Base-by-base conservation (phyloP, 1,140 invertebrate species). In the Orussus abietinus region DNA sequence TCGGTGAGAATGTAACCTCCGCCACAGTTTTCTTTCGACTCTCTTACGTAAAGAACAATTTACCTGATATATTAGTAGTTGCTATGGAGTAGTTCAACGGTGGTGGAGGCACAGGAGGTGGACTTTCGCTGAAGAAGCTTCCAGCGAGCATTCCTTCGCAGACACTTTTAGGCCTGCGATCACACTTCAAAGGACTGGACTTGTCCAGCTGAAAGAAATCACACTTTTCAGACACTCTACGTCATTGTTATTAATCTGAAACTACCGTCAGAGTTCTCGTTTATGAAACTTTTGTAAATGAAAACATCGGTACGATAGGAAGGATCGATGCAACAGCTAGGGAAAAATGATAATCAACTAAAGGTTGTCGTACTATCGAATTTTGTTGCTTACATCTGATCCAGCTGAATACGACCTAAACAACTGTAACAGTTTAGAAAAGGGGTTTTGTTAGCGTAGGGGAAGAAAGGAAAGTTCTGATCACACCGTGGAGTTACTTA, bases 61-160 rank as follows among this genome's bases (percentile, higher is more conserved):
- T 59, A 74, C 72, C 72, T 50, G 69, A 72, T 14, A 63, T 45
- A 18, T 58, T 54, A 28, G 47, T 42, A 18, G 51, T 49, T 41
- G 57, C 33, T 25, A 68, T 64, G 31, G 69, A 74, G 55, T 82
- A 83, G 63, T 81, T 77, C 21, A 76, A 49, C 37, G 81, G 80
- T 49, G 79, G 70, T 31, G 80, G 79, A 47, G 81, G 80, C 43
- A 81, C 72, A 26, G 79, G 79, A 38, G 76, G 80, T 21, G 79
- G 74, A 55, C 62, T 58, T 36, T 70, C 66, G 15, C 53, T 56
- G 10, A 64, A 32, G 38, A 62, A 69, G 21, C 57, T 66, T 44
- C 61, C 59, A 11, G 57, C 54, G 11, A 74, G 38, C 59, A 74
- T 70, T 42, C 61, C 60, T 38, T 74, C 69, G 39, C 63, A 68